Evolutionary conservation across 2,888 invertebrate genomes (phyloP).

Genomic region (Pyrochroa serraticornis): DNA sequence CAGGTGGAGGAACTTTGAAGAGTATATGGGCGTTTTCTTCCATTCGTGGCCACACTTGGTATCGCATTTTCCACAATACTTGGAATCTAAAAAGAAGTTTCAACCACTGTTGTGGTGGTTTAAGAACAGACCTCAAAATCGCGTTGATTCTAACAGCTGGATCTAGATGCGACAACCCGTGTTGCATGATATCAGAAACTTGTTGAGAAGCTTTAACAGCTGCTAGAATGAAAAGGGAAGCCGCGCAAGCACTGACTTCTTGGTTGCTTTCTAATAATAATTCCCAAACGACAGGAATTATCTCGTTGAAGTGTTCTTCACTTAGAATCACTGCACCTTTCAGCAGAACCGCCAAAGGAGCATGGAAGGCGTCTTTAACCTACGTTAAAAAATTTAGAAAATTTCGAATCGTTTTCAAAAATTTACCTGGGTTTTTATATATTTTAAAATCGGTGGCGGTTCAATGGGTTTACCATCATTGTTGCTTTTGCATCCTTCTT

Average conservation of each 20-base stretch:
- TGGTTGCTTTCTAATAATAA: conserved; percentile 90
- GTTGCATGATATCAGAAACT: conserved; percentile 88
- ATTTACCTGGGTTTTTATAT: conserved; percentile 72
- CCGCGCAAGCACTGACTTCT: conserved; percentile 82
- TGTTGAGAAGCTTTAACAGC: conserved; percentile 91
- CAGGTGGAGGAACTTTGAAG: conserved; percentile 98
- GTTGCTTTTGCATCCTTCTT: conserved; percentile 43
- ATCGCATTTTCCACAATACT: conserved; percentile 94
- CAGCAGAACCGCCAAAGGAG: conserved; percentile 82
- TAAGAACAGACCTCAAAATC: conserved; percentile 66
- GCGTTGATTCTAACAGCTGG: conserved; percentile 83
- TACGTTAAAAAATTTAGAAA: conserved; percentile 46
- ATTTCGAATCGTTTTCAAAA: not conserved
- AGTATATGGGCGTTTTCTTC: conserved; percentile 95
- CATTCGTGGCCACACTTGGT: conserved; percentile 99
- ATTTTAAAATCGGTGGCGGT: conserved; percentile 75
- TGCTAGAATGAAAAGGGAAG: conserved; percentile 89
- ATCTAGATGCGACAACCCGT: conserved; percentile 83
- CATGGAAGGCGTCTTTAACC: conserved; percentile 90
- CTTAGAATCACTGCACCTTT: conserved; percentile 90
- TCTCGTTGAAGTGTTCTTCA: conserved; percentile 86
- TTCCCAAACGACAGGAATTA: conserved; percentile 95
- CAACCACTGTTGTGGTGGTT: conserved; percentile 4
- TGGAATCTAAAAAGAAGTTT: conserved; percentile 71
- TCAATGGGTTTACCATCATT: conserved; percentile 63